phyloP scores from a whole-genome alignment of 2,888 invertebrate genomes.

The Volucella zonaria region DNA sequence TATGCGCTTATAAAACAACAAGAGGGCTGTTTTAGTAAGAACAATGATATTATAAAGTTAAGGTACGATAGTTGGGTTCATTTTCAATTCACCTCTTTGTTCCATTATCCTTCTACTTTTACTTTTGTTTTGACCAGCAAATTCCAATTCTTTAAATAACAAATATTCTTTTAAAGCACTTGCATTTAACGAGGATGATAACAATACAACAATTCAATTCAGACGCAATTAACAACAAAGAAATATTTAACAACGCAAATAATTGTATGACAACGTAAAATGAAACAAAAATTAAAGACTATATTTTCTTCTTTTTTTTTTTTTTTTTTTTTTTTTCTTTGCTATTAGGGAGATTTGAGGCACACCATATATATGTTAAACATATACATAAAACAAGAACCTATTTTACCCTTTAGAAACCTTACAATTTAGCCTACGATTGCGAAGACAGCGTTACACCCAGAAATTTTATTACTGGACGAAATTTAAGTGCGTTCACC shows the following conservation, averaged over 20 bases:
- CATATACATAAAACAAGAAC: conserved; percentile 63
- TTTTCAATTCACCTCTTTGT: conserved; percentile 53
- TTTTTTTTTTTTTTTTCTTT: conserved; percentile 36
- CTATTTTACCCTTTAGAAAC: conserved; percentile 70
- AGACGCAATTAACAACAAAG: conserved; percentile 59
- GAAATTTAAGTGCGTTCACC: conserved; percentile 76
- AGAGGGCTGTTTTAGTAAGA: conserved; percentile 66
- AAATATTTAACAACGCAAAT: conserved; percentile 54
- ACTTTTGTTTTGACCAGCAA: conserved; percentile 44
- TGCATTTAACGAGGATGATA: conserved; percentile 53
- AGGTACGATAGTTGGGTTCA: conserved; percentile 73
- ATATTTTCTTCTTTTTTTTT: background rate
- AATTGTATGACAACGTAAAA: conserved; percentile 41
- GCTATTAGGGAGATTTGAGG: conserved; percentile 59
- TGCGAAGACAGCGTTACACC: conserved; percentile 46
- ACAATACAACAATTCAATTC: conserved; percentile 50
- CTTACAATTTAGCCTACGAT: conserved; percentile 67
- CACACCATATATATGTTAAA: conserved; percentile 63
- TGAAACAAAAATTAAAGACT: conserved; percentile 39
- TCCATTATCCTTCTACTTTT: conserved; percentile 52
- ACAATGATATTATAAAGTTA: conserved; percentile 69
- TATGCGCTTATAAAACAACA: conserved; percentile 58
- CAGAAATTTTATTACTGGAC: conserved; percentile 10
- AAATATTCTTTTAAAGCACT: conserved; percentile 68
- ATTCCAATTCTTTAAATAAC: conserved; percentile 60